Base-by-base conservation (phyloP, 1,140 invertebrate genomes). In the Anagrus nilaparvatae region DNA sequence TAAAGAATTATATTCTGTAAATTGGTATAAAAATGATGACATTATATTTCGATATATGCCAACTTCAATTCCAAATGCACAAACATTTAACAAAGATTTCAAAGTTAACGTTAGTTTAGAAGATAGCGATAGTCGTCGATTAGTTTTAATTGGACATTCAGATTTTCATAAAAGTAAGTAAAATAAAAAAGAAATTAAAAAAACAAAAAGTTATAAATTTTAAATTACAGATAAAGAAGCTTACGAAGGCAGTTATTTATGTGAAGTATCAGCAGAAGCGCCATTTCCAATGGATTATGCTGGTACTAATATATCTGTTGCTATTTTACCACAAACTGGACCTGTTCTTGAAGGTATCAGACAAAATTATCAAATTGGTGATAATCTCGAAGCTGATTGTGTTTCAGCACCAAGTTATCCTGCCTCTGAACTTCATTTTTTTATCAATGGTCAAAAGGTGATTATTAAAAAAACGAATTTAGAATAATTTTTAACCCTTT, bases 401-500 rank as follows among this genome's bases (percentile, higher is more conserved):
- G 79, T 76, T 23, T 81, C 84, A 9, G 74, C 77, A 12, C 75
- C 79, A 1, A 84, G 83, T 33, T 69, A 79, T 40, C 85, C 85
- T 5, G 70, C 79, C 3, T 72, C 80, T 13, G 69, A 76, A 30
- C 70, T 88, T 20, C 74, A 74, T 18, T 85, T 87, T 67, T 73
- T 75, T 52, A 73, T 88, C 51, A 89, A 88, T 55, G 76, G 78
- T 51, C 67, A 76, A 50, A 72, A 76, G 67, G 84, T 87, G n/a
- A n/a, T n/a, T n/a, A n/a, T n/a, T n/a, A n/a, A n/a, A n/a, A n/a
- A n/a, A n/a, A n/a, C n/a, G n/a, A n/a, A n/a, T n/a, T n/a, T n/a
- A n/a, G n/a, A n/a, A n/a, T n/a, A n/a, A n/a, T n/a, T n/a, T n/a
- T n/a, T n/a, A n/a, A n/a, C n/a, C n/a, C n/a, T n/a, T n/a, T n/a